phyloP scores from a whole-genome alignment of 2,888 invertebrate species.

The Agriotes lineatus region DNA sequence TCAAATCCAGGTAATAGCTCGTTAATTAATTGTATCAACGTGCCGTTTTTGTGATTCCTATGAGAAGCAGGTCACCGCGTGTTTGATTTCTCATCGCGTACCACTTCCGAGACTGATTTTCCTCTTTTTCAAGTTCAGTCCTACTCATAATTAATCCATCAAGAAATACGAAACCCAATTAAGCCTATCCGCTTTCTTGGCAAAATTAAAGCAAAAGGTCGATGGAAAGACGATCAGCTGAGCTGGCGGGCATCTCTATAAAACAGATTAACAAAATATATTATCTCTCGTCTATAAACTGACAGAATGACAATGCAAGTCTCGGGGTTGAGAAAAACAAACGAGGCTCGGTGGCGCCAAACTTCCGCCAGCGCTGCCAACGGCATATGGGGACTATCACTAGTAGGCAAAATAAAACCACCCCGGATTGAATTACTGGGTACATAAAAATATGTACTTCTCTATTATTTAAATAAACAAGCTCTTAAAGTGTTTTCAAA shows the following conservation, averaged over 20 bases:
- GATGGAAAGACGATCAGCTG: too few species aligned
- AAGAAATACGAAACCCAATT: conserved; percentile 18
- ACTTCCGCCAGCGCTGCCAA: conserved; percentile 63
- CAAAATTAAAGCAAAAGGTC: conserved; percentile 23
- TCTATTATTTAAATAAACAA: conserved; percentile 66
- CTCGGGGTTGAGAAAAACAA: conserved; percentile 62
- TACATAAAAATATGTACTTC: conserved; percentile 63
- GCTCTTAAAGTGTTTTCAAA: conserved; percentile 65
- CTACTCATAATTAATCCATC: too few species aligned
- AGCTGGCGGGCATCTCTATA: conserved; percentile 29
- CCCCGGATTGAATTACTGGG: conserved; percentile 62
- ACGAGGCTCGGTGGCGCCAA: conserved; percentile 62
- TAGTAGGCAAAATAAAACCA: conserved; percentile 53
- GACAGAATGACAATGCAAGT: conserved; percentile 58
- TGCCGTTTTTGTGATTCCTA: background rate
- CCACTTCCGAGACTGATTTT: too few species aligned
- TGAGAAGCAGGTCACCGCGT: conserved; percentile 14
- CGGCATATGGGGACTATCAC: conserved; percentile 61
- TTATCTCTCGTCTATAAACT: conserved; percentile 47
- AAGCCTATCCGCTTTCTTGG: conserved; percentile 9
- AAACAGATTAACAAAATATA: conserved; percentile 44
- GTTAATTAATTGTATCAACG: background rate
- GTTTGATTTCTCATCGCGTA: background rate
- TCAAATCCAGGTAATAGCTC: background rate
- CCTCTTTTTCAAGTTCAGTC: too few species aligned